These are phyloP conservation scores for Grammatotria lemairii DNA, from an alignment of 2,113 vertebrate genomes.

Conservation along the genomic window DNA sequence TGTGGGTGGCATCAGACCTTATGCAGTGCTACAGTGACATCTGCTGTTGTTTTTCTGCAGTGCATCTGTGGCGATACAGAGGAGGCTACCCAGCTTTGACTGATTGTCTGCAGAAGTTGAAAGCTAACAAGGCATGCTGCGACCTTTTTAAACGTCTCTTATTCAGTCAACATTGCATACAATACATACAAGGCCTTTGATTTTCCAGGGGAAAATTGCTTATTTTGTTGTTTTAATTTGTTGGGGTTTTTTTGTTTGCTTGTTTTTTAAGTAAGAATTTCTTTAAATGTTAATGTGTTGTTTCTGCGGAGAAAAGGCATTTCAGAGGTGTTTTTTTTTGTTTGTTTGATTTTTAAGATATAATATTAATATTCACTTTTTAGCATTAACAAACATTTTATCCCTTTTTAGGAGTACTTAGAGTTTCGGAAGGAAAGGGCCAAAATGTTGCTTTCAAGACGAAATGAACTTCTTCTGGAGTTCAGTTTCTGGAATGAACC, in stretches of 20 bases:
- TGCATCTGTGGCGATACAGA: slow-evolving; percentile 92
- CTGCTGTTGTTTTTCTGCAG: slow-evolving; percentile 69
- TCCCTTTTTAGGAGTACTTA: slow-evolving; percentile 76
- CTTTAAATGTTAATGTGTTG: background rate
- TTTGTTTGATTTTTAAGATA: background rate
- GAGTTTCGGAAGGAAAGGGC: slow-evolving; percentile 86
- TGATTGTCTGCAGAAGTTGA: slow-evolving; percentile 86
- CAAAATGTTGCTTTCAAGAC: slow-evolving; percentile 84
- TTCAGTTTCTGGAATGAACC: slow-evolving; percentile 99
- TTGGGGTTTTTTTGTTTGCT: rapidly evolving
- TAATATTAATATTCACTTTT: background rate
- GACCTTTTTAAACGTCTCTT: background rate
- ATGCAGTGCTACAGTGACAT: slow-evolving; percentile 45
- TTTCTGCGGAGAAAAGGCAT: background rate
- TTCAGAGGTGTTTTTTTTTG: background rate
- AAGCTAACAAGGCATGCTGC: slow-evolving; percentile 77
- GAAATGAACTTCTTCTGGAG: slow-evolving; percentile 90
- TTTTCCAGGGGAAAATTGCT: rapidly evolving
- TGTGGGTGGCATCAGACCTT: background rate
- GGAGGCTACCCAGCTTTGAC: slow-evolving; percentile 90
- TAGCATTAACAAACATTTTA: rapidly evolving
- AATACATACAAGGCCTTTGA: background rate
- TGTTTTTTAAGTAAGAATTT: background rate
- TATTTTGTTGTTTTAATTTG: background rate
- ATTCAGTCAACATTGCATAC: background rate